A percentile compares a stretch with the other conserved stretches of the same genome.
Evolutionary conservation across 2,888 invertebrate genomes (phyloP).

Genomic region (Hanleya hanleyi): DNA sequence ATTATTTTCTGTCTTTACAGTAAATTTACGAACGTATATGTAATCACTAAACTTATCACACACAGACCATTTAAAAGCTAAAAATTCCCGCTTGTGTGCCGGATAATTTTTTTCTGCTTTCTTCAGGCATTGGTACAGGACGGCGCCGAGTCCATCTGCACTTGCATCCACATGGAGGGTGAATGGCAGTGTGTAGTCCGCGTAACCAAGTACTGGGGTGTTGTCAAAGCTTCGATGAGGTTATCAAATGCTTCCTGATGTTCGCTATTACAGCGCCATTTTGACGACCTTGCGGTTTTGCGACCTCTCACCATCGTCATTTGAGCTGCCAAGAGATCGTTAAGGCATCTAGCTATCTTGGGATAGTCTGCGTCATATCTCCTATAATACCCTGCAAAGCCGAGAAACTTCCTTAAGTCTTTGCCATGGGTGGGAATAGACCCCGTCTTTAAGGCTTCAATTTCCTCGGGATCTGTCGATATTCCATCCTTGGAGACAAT

Average conservation of each 20-base stretch:
- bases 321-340: neutral
- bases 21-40: slow-evolving; percentile 20
- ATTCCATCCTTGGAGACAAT: neutral
- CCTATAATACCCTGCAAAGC: neutral
- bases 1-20: slow-evolving; percentile 9
- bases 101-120: slow-evolving; percentile 35
- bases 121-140: slow-evolving; percentile 34
- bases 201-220: neutral
- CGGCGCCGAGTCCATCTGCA: slow-evolving; percentile 30
- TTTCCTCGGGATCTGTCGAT: neutral
- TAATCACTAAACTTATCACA: slow-evolving; percentile 31
- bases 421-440: neutral
- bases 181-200: neutral
- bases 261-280: neutral
- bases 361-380: neutral
- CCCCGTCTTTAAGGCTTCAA: neutral
- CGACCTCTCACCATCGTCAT: too few species aligned
- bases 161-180: neutral
- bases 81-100: slow-evolving; percentile 26
- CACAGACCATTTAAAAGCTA: slow-evolving; percentile 27
- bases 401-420: neutral
- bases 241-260: neutral
- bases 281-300: neutral
- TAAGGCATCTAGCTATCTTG: neutral
- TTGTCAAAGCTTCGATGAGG: neutral